A percentile compares a stretch with the other conserved stretches of the same genome.
phyloP scores from a whole-genome alignment of 2,113 vertebrate genomes.

The Neomonachus schauinslandi region DNA sequence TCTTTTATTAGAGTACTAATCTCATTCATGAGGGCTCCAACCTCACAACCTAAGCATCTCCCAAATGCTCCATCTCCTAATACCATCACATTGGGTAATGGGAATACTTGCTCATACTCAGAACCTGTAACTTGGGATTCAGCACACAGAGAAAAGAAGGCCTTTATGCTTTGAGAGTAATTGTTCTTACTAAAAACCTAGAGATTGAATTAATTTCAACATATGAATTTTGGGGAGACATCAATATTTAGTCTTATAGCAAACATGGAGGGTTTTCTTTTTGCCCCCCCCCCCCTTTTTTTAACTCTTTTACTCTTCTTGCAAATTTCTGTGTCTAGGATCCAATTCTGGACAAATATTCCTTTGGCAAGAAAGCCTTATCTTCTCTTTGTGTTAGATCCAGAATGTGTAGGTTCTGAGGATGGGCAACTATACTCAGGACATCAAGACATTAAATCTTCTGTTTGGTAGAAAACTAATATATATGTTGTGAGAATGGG shows the following conservation, averaged over 20 bases:
- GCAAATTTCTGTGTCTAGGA: background rate
- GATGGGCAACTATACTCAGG: background rate
- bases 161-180: background rate
- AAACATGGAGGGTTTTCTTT: background rate
- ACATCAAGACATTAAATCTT: background rate
- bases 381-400: background rate
- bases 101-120: background rate
- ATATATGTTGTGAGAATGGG: background rate
- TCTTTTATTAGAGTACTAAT: background rate
- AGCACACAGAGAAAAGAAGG: background rate
- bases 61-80: background rate
- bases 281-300: background rate
- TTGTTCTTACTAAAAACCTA: background rate
- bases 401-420: background rate
- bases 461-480: background rate
- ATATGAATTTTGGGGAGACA: background rate
- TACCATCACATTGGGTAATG: background rate
- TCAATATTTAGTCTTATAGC: background rate
- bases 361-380: background rate
- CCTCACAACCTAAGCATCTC: background rate
- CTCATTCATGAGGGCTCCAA: background rate
- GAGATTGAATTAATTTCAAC: background rate
- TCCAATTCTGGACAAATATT: background rate
- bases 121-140: background rate
- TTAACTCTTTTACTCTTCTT: background rate